Evolutionary conservation across 2,797 vertebrate species (phyloP).

Genomic region (Coregonus ussuriensis): DNA sequence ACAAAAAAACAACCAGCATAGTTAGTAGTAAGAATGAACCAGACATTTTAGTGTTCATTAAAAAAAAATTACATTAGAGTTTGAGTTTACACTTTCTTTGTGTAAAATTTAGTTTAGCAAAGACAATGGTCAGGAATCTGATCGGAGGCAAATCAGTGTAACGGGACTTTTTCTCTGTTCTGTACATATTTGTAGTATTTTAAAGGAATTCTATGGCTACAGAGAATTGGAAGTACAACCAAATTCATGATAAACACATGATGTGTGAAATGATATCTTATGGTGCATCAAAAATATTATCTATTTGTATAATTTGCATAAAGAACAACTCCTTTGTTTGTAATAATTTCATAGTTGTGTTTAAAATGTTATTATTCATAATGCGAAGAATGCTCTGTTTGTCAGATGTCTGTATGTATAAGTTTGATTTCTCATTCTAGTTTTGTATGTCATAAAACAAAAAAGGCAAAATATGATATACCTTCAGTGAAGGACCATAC

Average conservation of each 20-base stretch:
- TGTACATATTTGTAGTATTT: constrained; percentile 23
- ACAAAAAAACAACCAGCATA: background rate
- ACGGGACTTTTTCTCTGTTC: constrained; percentile 35
- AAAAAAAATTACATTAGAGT: background rate
- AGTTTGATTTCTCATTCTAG: constrained; percentile 75
- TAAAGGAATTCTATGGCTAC: constrained; percentile 19
- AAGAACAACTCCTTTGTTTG: constrained; percentile 31
- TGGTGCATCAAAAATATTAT: constrained; percentile 44
- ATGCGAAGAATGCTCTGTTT: constrained; percentile 55
- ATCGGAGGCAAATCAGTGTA: constrained; percentile 22
- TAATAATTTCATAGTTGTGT: constrained; percentile 26
- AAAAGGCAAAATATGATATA: constrained; percentile 75
- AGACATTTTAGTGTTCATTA: background rate
- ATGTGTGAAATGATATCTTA: constrained; percentile 44
- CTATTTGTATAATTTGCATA: constrained; percentile 18
- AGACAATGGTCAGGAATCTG: constrained; percentile 7
- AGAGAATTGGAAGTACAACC: constrained; percentile 37
- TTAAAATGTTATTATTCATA: constrained; percentile 32
- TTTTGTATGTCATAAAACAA: constrained; percentile 69
- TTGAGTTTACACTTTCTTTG: constrained; percentile 21
- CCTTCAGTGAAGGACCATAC: constrained; percentile 89
- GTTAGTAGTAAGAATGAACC: background rate
- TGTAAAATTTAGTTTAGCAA: constrained; percentile 12
- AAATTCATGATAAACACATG: constrained; percentile 38
- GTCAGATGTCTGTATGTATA: constrained; percentile 50